Evolutionary conservation across 92 coral and sea anemone genomes (phyloP).

Genomic region (Isaurus tuberculatus): DNA sequence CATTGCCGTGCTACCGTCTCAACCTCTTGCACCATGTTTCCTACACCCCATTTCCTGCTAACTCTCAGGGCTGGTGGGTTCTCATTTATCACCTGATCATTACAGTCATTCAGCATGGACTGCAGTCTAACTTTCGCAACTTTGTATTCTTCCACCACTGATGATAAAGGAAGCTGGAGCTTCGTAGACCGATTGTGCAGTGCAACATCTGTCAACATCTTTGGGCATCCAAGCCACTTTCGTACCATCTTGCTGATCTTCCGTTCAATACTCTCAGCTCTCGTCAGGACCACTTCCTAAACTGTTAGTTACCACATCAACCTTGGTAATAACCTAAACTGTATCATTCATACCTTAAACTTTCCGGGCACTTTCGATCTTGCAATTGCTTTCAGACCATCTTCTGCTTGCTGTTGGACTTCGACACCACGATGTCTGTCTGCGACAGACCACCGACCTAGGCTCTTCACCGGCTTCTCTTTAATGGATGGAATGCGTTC

Average conservation of each 20-base stretch:
- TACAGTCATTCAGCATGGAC: conserved; percentile 30
- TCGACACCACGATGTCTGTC: conserved; percentile 45
- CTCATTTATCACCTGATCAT: conserved; percentile 26
- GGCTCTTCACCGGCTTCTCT: no score
- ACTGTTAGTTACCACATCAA: conserved; percentile 47
- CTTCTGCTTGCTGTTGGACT: conserved; percentile 25
- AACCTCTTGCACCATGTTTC: conserved; percentile 18
- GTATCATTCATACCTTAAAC: conserved; percentile 43
- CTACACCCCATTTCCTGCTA: conserved; percentile 42
- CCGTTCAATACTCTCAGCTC: conserved; percentile 39
- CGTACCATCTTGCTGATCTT: neutral
- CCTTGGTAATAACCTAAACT: conserved; percentile 44
- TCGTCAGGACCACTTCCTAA: conserved; percentile 34
- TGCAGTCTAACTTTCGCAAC: conserved; percentile 34
- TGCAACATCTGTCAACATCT: conserved; percentile 14
- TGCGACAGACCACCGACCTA: conserved; percentile 26
- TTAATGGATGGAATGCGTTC: conserved; percentile 13
- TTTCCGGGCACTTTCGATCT: conserved; percentile 33
- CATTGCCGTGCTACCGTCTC: conserved; percentile 2
- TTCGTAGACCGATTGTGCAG: neutral
- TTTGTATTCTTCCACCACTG: no score
- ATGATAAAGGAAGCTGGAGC: conserved; percentile 38
- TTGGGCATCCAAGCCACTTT: conserved; percentile 45
- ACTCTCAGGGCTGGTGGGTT: conserved; percentile 29
- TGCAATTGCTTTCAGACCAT: conserved; percentile 39